Base-by-base conservation (phyloP, 1,140 invertebrate species). In the Antheraea pernyi region DNA sequence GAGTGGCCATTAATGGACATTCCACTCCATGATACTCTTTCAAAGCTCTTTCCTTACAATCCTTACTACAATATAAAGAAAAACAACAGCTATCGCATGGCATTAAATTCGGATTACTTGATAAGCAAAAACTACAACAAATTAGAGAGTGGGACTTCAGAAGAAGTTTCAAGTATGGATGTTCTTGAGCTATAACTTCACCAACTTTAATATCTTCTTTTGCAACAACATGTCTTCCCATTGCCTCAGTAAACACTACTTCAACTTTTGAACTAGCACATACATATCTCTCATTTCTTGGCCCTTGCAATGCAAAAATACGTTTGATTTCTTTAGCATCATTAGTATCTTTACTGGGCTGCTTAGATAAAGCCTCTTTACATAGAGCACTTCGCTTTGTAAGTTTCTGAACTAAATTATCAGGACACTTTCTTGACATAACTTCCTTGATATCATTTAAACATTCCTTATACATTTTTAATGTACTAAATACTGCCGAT, bases 81-180 rank as follows among this genome's bases (percentile, higher is more conserved):
- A 92, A 91, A 58, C 93, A 93, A 83, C 96, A 97, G 59, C 85
- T 83, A 11, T 93, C 77, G 86, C 96, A 97, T 67, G 96, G 96
- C 71, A 95, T 91, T 48, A 96, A 87, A 79, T 95, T 95, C n/a
- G 94, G 93, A 81, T 93, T 94, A 79, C 94, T 93, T 37, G 93
- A 91, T 73, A 97, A 94, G 84, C 98, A 99, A 74, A 97, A 93
- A 82, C 95, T 95, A 86, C 98, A 99, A 80, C 96, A 94, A 48
- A 94, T 95, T 39, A 94, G 93, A 71, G 91, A 94, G 87, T 95
- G 94, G 67, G 95, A 91, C 59, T 94, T 93, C 59, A 97, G 91
- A 39, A 98, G 86, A 7, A 97, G 92, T 22, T 94, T 94, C 62
- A 95, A 93, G 85, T 95, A 98, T 10, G 97, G 95, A 64, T 95